phyloP scores from a whole-genome alignment of 2,113 vertebrate genomes.

The Albula glossodonta region DNA sequence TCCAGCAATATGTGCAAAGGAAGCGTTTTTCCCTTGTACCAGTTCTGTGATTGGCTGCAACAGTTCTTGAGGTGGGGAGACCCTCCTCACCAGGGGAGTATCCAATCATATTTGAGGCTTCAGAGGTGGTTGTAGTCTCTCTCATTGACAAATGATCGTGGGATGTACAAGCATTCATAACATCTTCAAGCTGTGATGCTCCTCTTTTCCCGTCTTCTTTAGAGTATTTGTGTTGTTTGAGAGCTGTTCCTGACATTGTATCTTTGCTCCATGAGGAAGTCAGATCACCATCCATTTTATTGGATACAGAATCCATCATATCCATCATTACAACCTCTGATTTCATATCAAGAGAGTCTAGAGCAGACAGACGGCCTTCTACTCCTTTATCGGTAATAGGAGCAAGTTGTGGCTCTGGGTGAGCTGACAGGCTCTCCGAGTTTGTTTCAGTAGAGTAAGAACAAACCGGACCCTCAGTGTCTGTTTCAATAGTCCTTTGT shows the following conservation, averaged over 20 bases:
- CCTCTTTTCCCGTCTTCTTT: neutral
- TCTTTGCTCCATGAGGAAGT: conserved; percentile 7
- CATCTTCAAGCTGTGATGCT: neutral
- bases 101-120: conserved; percentile 7
- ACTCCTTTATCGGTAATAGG: neutral
- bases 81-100: neutral
- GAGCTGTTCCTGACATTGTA: neutral
- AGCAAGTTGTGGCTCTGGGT: neutral
- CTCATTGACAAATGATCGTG: neutral
- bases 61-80: neutral
- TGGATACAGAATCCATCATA: conserved; percentile 13
- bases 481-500: neutral
- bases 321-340: neutral
- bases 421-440: neutral
- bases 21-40: conserved; percentile 40
- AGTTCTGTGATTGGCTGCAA: neutral
- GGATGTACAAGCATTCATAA: neutral
- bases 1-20: conserved; percentile 59
- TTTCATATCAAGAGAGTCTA: neutral
- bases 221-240: neutral
- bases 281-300: conserved; percentile 3
- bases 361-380: neutral
- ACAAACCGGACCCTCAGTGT: conserved; percentile 1
- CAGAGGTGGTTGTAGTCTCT: neutral
- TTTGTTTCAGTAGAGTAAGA: conserved; percentile 1